Evolutionary conservation across 2,888 invertebrate genomes (phyloP).

Genomic region (Aleiodes alternator): DNA sequence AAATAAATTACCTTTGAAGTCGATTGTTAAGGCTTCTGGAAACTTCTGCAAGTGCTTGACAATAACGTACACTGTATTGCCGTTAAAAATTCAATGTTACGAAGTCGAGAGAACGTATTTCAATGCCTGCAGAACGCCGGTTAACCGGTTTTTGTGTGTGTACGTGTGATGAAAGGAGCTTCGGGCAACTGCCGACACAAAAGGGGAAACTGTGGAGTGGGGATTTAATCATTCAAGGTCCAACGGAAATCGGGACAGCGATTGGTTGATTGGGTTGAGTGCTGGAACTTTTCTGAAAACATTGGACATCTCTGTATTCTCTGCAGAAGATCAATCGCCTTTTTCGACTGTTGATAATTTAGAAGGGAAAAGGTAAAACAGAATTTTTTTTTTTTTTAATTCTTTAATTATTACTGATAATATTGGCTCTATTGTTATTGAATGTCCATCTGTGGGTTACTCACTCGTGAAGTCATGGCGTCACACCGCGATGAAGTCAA

Average conservation of each 20-base stretch:
- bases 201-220: neutral
- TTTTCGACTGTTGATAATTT: neutral
- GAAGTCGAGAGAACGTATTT: neutral
- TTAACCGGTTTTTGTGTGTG: conserved; percentile 10
- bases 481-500: too few species aligned
- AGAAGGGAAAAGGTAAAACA: neutral
- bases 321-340: too few species aligned
- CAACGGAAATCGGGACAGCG: conserved; percentile 11
- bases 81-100: neutral
- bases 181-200: neutral
- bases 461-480: too few species aligned
- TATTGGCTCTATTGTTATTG: too few species aligned
- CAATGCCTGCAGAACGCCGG: conserved; percentile 2
- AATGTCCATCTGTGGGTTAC: too few species aligned
- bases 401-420: too few species aligned
- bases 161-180: too few species aligned
- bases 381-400: too few species aligned
- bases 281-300: neutral
- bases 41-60: too few species aligned
- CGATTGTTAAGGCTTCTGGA: too few species aligned
- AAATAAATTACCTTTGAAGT: too few species aligned
- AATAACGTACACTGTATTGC: too few species aligned
- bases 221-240: neutral
- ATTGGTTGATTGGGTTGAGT: neutral
- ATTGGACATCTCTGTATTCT: neutral